These are phyloP conservation scores for Latrodectus elegans DNA, from an alignment of 2,888 invertebrate genomes.

Conservation along the genomic window DNA sequence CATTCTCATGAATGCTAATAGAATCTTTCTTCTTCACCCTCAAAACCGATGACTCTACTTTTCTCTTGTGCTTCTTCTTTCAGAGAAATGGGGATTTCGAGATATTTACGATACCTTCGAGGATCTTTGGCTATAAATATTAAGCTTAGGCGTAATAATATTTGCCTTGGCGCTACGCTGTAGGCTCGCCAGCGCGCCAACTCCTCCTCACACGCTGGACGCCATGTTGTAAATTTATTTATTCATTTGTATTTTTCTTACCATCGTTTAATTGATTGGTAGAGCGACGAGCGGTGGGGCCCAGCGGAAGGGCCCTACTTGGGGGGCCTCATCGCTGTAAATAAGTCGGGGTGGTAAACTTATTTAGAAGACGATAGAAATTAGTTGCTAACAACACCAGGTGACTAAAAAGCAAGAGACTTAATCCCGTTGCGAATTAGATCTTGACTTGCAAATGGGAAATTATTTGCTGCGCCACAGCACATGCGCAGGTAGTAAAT, in stretches of 20 bases:
- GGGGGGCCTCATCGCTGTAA: constrained; percentile 52
- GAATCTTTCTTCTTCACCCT: constrained; percentile 59
- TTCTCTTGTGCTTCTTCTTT: constrained; percentile 17
- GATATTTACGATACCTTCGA: constrained; percentile 67
- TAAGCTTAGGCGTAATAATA: constrained; percentile 67
- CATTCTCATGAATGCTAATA: constrained; percentile 69
- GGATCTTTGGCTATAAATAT: constrained; percentile 63
- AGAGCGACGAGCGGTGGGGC: neutral
- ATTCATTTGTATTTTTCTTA: neutral
- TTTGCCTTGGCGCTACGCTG: constrained; percentile 55
- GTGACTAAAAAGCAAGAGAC: constrained; percentile 1
- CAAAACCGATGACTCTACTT: constrained; percentile 58
- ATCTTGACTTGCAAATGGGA: constrained; percentile 31
- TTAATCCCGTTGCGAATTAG: neutral
- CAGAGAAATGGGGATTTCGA: constrained; percentile 15
- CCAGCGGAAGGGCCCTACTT: constrained; percentile 45
- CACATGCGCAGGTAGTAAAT: neutral
- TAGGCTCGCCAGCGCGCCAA: constrained; percentile 46
- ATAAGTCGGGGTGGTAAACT: constrained; percentile 54
- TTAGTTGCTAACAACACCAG: constrained; percentile 49
- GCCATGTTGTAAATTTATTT: constrained; percentile 12
- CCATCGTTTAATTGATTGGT: constrained; percentile 47
- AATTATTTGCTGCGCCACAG: constrained; percentile 8
- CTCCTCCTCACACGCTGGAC: constrained; percentile 8
- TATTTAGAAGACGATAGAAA: constrained; percentile 41